phyloP scores from a whole-genome alignment of 2,888 invertebrate species.

The Drosophila macrospina region DNA sequence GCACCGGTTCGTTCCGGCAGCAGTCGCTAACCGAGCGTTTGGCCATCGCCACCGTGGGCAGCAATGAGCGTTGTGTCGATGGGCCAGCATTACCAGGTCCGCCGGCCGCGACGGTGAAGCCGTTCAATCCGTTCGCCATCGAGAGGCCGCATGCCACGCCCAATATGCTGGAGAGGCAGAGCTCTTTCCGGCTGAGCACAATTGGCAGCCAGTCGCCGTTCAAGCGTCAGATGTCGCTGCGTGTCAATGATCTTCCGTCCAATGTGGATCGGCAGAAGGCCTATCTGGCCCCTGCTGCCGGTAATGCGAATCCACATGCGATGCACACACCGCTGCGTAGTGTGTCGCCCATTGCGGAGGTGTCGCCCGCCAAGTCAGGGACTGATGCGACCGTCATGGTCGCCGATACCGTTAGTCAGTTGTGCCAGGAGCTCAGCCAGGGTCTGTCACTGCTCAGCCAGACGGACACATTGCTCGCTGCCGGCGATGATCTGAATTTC shows the following conservation, averaged over 20 bases:
- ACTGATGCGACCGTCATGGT: slow-evolving; percentile 73
- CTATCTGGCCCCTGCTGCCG: slow-evolving; percentile 83
- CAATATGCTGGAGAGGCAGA: slow-evolving; percentile 96
- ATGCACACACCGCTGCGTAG: slow-evolving; percentile 84
- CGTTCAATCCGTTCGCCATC: slow-evolving; percentile 96
- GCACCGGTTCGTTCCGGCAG: slow-evolving; percentile 96
- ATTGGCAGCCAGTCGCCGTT: slow-evolving; percentile 93
- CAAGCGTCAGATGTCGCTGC: slow-evolving; percentile 97
- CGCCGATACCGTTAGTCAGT: slow-evolving; percentile 89
- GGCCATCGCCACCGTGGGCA: slow-evolving; percentile 86
- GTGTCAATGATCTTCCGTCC: slow-evolving; percentile 97
- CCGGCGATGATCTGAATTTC: slow-evolving; percentile 86
- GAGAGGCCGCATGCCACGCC: slow-evolving; percentile 98
- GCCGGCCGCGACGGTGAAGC: slow-evolving; percentile 85
- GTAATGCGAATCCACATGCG: slow-evolving; percentile 57
- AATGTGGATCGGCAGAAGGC: slow-evolving; percentile 92
- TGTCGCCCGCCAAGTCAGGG: slow-evolving; percentile 87
- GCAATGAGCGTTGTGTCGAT: slow-evolving; percentile 86
- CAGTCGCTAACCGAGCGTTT: slow-evolving; percentile 92
- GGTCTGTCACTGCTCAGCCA: slow-evolving; percentile 89
- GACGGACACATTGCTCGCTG: slow-evolving; percentile 85
- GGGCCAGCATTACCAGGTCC: slow-evolving; percentile 63
- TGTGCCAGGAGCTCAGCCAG: slow-evolving; percentile 91
- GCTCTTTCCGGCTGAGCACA: slow-evolving; percentile 96
- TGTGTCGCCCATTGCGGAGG: slow-evolving; percentile 92